A percentile compares a stretch with the other conserved stretches of the same genome.
Evolutionary conservation across 2,888 invertebrate species (phyloP).

Genomic region (Magallana nippona): DNA sequence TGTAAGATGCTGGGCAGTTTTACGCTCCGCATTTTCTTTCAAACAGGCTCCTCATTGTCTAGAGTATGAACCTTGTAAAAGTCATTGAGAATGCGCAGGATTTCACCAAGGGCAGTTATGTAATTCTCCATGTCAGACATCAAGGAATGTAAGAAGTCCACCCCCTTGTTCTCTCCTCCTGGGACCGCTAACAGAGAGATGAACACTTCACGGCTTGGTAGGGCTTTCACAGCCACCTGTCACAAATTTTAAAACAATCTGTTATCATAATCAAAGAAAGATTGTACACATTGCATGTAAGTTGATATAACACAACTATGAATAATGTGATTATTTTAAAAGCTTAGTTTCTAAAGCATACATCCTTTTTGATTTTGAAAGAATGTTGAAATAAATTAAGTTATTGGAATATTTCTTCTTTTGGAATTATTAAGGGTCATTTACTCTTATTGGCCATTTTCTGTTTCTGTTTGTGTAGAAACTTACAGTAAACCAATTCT

Average conservation of each 20-base stretch:
- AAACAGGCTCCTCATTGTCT: constrained; percentile 61
- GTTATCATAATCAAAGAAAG: not conserved
- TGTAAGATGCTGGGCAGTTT: too few species aligned
- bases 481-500: too few species aligned
- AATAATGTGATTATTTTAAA: too few species aligned
- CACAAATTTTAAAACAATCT: constrained; percentile 38
- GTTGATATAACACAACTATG: too few species aligned
- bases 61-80: constrained; percentile 67
- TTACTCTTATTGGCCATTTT: too few species aligned
- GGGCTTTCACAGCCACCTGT: constrained; percentile 75
- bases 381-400: too few species aligned
- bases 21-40: not conserved
- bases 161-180: constrained; percentile 51
- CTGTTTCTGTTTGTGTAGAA: too few species aligned
- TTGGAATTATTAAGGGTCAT: too few species aligned
- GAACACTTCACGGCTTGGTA: constrained; percentile 72
- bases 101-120: constrained; percentile 61
- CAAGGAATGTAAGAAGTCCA: constrained; percentile 59
- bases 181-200: constrained; percentile 62
- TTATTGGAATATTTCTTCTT: too few species aligned
- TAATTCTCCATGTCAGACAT: constrained; percentile 67
- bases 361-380: too few species aligned
- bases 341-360: too few species aligned
- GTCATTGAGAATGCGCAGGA: constrained; percentile 65
- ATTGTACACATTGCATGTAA: not conserved